A percentile compares a stretch with the other conserved stretches of the same genome.
These are phyloP conservation scores for Danio rerio DNA, from an alignment of 2,113 vertebrate species.

Conservation along the genomic window GRCz12tu NC_133183.1:3857001-3857500, in stretches of 20 bases:
- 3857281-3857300: no score
- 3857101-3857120: slow-evolving; percentile 28
- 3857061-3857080: slow-evolving; percentile 2
- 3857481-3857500: no score
- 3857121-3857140: slow-evolving; percentile 14
- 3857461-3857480: no score
- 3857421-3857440: no score
- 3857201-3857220: neutral
- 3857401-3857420: no score
- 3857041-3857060: slow-evolving; percentile 31
- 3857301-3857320: no score
- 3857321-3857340: no score
- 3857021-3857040: slow-evolving; percentile 37
- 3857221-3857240: neutral
- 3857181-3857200: neutral
- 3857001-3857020: slow-evolving; percentile 42
- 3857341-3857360: no score
- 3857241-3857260: neutral
- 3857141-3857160: neutral
- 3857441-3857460: no score
- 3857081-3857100: neutral
- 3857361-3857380: no score
- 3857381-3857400: no score
- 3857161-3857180: neutral
- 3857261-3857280: neutral